Evolutionary conservation across 1,140 invertebrate species (phyloP).

Genomic region (Atta cephalotes): DNA sequence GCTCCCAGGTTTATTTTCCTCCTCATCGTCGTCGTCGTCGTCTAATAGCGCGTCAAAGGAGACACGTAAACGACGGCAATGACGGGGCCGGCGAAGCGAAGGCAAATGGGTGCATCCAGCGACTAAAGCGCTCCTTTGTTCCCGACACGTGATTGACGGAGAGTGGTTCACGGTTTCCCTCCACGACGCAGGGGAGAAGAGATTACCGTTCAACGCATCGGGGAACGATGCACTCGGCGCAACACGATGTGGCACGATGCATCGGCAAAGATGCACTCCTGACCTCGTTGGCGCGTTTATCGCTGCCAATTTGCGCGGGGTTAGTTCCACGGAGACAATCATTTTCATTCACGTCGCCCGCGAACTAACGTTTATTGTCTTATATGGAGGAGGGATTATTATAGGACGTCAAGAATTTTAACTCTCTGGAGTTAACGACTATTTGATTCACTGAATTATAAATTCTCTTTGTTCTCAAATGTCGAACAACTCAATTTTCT

Average conservation of each 20-base stretch:
- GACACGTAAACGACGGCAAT: constrained; percentile 61
- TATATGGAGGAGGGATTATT: neutral
- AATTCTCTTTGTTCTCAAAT: too few species aligned
- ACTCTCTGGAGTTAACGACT: neutral
- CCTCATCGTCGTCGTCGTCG: constrained; percentile 35
- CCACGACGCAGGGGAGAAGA: constrained; percentile 36
- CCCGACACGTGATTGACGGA: constrained; percentile 73
- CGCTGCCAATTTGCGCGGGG: constrained; percentile 41
- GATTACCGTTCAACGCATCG: constrained; percentile 64
- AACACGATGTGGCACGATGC: neutral
- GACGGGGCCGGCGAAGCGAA: constrained; percentile 59
- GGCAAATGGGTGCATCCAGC: constrained; percentile 74
- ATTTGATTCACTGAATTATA: too few species aligned
- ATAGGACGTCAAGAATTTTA: neutral
- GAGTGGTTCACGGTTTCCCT: constrained; percentile 66
- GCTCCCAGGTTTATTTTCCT: constrained; percentile 55
- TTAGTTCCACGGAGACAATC: neutral
- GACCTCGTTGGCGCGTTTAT: constrained; percentile 52
- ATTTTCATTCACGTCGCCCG: constrained; percentile 5
- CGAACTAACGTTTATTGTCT: neutral
- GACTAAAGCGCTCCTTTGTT: constrained; percentile 75
- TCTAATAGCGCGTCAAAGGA: constrained; percentile 71
- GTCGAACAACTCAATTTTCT: too few species aligned
- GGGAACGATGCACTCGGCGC: constrained; percentile 41
- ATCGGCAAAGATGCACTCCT: constrained; percentile 42